phyloP scores from a whole-genome alignment of 1,140 invertebrate species.

The Bursaphelenchus mucronatus region DNA sequence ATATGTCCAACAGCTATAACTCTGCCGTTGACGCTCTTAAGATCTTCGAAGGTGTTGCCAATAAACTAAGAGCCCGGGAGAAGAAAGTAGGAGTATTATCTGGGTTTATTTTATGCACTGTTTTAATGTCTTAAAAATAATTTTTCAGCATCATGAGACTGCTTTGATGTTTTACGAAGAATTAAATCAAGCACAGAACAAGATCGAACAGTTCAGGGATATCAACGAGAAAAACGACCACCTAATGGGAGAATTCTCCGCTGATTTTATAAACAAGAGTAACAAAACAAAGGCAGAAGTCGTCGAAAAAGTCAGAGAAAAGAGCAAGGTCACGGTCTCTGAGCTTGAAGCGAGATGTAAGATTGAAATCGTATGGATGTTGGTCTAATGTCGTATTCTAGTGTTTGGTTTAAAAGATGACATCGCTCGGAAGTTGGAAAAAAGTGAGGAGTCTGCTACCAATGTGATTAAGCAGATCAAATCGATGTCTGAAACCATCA shows the following conservation, averaged over 20 bases:
- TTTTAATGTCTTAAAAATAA: too few species aligned
- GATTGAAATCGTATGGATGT: too few species aligned
- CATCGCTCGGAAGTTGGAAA: too few species aligned
- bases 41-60: constrained; percentile 1
- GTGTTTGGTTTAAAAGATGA: too few species aligned
- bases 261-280: constrained; percentile 17
- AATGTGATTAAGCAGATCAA: too few species aligned
- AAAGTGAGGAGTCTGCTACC: too few species aligned
- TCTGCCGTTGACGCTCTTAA: constrained; percentile 13
- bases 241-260: constrained; percentile 39
- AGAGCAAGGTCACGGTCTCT: too few species aligned
- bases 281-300: constrained; percentile 21
- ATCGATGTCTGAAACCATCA: too few species aligned
- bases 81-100: constrained; percentile 12
- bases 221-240: constrained; percentile 35
- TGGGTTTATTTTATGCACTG: neutral
- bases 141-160: constrained; percentile 11
- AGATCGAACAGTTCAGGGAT: constrained; percentile 23
- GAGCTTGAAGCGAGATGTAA: too few species aligned
- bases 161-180: constrained; percentile 15
- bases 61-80: constrained; percentile 1
- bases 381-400: too few species aligned
- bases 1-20: neutral
- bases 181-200: neutral
- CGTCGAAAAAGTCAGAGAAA: neutral